Conservation (phyloP, 1,140 invertebrate species). For the Samia ricini region DNA sequence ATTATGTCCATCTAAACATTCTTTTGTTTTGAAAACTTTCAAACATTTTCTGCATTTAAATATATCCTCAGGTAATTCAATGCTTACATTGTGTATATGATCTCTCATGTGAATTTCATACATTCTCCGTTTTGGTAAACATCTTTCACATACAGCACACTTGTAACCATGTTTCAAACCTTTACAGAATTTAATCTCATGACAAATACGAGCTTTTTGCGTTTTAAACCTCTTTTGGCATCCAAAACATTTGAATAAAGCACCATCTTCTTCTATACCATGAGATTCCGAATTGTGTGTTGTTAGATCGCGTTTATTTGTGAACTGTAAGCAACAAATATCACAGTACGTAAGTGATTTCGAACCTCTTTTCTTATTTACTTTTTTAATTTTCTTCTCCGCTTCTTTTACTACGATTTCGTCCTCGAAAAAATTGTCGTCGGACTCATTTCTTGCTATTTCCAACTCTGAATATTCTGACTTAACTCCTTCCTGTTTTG, state of each 20-base stretch:
- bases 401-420: background rate
- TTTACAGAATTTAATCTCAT: conserved; percentile 60
- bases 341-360: conserved; percentile 53
- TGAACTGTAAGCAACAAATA: conserved; percentile 48
- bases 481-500: conserved; percentile 21
- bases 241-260: conserved; percentile 57
- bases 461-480: conserved; percentile 20
- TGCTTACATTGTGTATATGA: conserved; percentile 40
- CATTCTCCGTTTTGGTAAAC: conserved; percentile 43
- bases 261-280: conserved; percentile 43
- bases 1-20: conserved; percentile 37
- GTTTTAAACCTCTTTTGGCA: conserved; percentile 57
- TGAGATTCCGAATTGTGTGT: conserved; percentile 47
- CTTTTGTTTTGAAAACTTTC: conserved; percentile 43
- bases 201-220: conserved; percentile 41
- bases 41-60: conserved; percentile 58
- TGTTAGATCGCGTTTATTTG: conserved; percentile 28
- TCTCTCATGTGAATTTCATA: conserved; percentile 55
- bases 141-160: conserved; percentile 46
- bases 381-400: conserved; percentile 19
- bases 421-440: conserved; percentile 12
- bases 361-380: conserved; percentile 33
- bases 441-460: conserved; percentile 8
- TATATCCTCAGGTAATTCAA: conserved; percentile 43
- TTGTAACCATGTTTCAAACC: conserved; percentile 59